Evolutionary conservation across 1,140 invertebrate species (phyloP), one percentile per base, ranked within the genome.

Genomic region (Pachypeltis micranthus): DNA sequence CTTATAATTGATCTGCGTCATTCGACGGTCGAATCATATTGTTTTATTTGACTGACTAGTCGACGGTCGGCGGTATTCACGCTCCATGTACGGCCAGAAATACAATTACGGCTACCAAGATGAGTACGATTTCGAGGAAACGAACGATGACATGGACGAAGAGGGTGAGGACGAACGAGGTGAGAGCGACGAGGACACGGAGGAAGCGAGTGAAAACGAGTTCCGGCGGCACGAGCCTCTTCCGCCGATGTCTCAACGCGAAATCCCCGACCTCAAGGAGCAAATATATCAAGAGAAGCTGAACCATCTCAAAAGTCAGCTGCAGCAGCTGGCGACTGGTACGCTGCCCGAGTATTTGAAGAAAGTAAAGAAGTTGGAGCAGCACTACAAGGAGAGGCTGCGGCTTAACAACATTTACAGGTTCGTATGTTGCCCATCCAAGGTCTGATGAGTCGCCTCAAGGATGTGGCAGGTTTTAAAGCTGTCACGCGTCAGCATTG

Each of bases 171-270:
- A n/a, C 16, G 31, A 39, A 16, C 31, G 7, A 7, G 7, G 31
- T 16, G 31, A 39, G 31, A 39, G 31, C 16, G 31, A 39, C 31
- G 31, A 39, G 16, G 91, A 94, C 75, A 90, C 88, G 2, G 88
- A 90, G 74, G 88, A 90, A 79, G 92, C 91, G 1, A 93, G 90
- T 75, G 88, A 90, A 74, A 91, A 90, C 57, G 91, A 95, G 66
- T 83, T 87, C 75, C 83, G 86, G 10, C 88, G 87, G 70, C 82
- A 85, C 56, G 87, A 91, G 7, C 56, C 59, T 12, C 31, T 16
- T 7, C 31, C 31, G 31, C 31, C 31, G 16, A 7, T 16, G 7
- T 16, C 31, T 10, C 21, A n/a, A 21, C 19, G 47, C 74, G 85
- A 87, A 73, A 84, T 81, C 44, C 83, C 85, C 51, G 91, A 93